Conservation (phyloP, 2,113 vertebrate genomes). For the Suricata suricatta region DNA sequence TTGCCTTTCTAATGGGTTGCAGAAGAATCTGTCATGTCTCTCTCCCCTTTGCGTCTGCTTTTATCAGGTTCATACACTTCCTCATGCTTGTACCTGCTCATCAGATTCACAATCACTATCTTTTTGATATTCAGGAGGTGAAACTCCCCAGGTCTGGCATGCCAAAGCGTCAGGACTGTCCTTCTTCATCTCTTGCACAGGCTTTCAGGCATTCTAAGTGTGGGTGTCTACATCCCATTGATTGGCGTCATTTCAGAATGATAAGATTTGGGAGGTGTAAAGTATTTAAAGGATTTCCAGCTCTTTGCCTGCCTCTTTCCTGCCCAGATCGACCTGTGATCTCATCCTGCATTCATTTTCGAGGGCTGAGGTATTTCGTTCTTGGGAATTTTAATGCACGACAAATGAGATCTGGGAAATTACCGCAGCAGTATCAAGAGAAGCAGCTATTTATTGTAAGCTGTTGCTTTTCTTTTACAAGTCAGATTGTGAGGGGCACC, state of each 20-base stretch:
- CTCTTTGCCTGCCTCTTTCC: constrained; percentile 1
- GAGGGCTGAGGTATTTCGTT: neutral
- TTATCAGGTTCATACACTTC: neutral
- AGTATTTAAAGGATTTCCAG: neutral
- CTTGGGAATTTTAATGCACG: neutral
- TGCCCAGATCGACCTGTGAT: neutral
- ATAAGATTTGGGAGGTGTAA: neutral
- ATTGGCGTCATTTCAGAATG: neutral
- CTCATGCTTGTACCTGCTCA: neutral
- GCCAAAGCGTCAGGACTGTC: neutral
- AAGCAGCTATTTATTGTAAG: neutral
- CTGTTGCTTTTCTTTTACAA: constrained; percentile 34
- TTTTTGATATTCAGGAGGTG: neutral
- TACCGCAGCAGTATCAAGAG: neutral
- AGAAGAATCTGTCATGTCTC: neutral
- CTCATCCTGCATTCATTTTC: neutral
- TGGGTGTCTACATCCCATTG: neutral
- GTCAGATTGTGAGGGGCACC: neutral
- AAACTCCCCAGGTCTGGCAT: neutral
- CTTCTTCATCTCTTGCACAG: neutral
- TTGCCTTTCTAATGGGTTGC: neutral
- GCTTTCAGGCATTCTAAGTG: neutral
- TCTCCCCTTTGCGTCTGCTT: neutral
- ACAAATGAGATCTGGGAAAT: neutral
- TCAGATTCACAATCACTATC: neutral